Evolutionary conservation across 2,888 invertebrate species (phyloP).

Genomic region (Callyntrura guangdongensis): DNA sequence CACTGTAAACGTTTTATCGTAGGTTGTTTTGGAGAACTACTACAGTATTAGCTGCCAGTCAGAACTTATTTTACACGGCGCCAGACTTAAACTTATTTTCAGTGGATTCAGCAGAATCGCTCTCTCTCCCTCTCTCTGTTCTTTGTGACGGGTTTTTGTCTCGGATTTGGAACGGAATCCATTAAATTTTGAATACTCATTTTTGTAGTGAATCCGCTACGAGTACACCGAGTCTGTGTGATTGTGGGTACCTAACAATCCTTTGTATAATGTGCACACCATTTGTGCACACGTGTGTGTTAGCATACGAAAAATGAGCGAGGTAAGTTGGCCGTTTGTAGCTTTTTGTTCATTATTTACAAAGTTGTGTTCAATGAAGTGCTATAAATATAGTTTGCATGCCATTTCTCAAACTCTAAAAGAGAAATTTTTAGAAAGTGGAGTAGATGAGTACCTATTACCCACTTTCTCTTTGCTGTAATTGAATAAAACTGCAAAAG

Average conservation of each 20-base stretch:
- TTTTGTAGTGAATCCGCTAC: neutral
- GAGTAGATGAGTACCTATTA: neutral
- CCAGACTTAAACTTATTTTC: neutral
- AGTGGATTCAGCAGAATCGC: neutral
- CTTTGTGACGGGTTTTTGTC: slow-evolving; percentile 17
- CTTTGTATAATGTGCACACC: neutral
- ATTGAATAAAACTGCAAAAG: slow-evolving; percentile 54
- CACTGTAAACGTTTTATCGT: neutral
- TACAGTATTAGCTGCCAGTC: no score
- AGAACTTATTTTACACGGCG: no score
- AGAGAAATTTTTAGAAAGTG: neutral
- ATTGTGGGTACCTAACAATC: no score
- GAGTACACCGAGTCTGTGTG: no score
- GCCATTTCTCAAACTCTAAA: neutral
- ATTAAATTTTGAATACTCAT: slow-evolving; percentile 36
- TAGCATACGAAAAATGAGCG: neutral
- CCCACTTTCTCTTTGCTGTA: slow-evolving; percentile 32
- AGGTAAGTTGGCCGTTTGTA: slow-evolving; percentile 1
- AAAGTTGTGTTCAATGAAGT: neutral
- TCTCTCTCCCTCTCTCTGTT: no score
- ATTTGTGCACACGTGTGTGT: neutral
- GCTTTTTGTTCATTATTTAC: neutral
- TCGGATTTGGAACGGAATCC: slow-evolving; percentile 26
- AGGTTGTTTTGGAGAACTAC: no score
- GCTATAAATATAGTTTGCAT: neutral